Base-by-base conservation (phyloP, 2,888 invertebrate genomes). In the Caenorhabditis japonica region DNA sequence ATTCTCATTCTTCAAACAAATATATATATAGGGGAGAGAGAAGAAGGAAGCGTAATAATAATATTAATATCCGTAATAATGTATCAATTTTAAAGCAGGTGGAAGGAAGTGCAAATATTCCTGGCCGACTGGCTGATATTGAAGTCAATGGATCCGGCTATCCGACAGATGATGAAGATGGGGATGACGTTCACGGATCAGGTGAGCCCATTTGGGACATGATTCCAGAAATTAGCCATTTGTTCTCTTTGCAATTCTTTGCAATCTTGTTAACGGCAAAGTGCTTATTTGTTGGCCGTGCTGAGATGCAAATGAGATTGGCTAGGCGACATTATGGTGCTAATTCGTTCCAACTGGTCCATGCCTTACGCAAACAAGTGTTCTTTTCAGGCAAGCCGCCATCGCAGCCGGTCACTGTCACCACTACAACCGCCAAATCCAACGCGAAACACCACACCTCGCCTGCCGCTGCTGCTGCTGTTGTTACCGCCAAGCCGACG, bases 91-190 rank as follows among this genome's bases (percentile, higher is more conserved):
- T 72, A 47, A 53, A 72, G 72, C 52, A 61, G 25, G 56, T 74
- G n/a, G 75, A 75, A 56, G 75, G 75, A 51, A 75, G 75, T 51
- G 75, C 69, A 52, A 69, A 59, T 23, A 41, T 61, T 15, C 69
- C 62, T 3, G 53, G 61, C 27, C 34, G 58, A 30, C 41, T 75
- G 25, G 62, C 75, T 19, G 75, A 75, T 39, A 52, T 64, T 17
- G 75, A 75, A 59, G 53, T 59, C 27, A 62, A 75, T 46, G 77
- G 79, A 30, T 60, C 71, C 15, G 81, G 81, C 12, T 82, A 82
- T 52, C 68, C 75, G 34, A 70, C 74, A 7, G 81, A 82, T 55
- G 81, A 82, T 41, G 81, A 82, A 44, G 81, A 82, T 36, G 80
- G 80, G 5, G 78, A 80, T 44, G 77, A 66, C 56, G 62, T 76